Percentiles rank a stretch among this genome's conserved stretches.
Conservation (phyloP, 2,113 vertebrate species). For the Orycteropus afer region DNA sequence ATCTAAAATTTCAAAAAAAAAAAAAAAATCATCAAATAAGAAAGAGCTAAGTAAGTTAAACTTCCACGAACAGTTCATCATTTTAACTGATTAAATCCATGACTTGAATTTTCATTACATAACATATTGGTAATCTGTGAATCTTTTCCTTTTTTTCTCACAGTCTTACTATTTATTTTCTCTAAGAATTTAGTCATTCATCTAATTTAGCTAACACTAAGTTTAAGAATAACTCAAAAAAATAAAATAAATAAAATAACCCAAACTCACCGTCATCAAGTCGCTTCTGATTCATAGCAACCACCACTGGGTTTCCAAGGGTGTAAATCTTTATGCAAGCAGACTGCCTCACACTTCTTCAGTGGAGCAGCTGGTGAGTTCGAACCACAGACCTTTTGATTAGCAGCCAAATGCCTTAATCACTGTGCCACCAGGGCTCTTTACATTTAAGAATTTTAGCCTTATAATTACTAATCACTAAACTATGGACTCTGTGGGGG, state of each 20-base stretch:
- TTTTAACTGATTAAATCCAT: background rate
- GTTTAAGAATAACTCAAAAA: background rate
- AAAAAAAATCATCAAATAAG: background rate
- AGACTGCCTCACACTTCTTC: no score
- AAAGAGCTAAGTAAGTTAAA: background rate
- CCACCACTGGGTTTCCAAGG: no score
- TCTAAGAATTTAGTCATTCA: background rate
- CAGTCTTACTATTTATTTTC: background rate
- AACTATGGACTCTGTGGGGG: background rate
- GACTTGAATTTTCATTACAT: background rate
- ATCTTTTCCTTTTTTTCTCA: background rate
- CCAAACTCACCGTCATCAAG: no score
- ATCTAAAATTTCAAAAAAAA: conserved; percentile 88
- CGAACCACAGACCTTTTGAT: no score
- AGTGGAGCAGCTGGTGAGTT: no score
- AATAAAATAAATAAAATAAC: no score
- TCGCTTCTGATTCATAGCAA: no score
- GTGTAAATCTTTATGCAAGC: no score
- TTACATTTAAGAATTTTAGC: no score
- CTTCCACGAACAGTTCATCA: background rate
- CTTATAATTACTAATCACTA: background rate
- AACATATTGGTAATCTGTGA: background rate
- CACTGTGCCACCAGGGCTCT: no score
- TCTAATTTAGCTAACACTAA: background rate
- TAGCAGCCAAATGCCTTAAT: no score